phyloP scores from a whole-genome alignment of 1,140 invertebrate species.

The Spodoptera litura region DNA sequence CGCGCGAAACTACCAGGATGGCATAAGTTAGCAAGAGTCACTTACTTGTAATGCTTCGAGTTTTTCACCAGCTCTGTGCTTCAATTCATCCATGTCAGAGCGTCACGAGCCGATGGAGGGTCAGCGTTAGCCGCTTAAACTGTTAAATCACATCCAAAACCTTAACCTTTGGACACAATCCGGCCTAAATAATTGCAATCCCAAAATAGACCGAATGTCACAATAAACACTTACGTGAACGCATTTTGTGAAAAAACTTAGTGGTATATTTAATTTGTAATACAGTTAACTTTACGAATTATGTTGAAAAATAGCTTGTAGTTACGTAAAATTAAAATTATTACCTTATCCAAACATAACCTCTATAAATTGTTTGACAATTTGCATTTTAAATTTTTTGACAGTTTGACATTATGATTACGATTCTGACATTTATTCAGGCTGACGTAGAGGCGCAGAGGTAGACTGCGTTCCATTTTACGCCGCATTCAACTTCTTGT shows the following conservation, averaged over 20 bases:
- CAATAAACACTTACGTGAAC: constrained; percentile 45
- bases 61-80: constrained; percentile 77
- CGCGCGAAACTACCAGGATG: constrained; percentile 58
- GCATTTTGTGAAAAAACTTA: constrained; percentile 38
- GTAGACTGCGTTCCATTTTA: constrained; percentile 16
- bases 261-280: constrained; percentile 28
- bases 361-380: constrained; percentile 55
- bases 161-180: constrained; percentile 83
- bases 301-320: constrained; percentile 40
- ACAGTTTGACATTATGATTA: constrained; percentile 28
- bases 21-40: constrained; percentile 55
- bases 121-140: constrained; percentile 62
- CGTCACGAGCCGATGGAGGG: constrained; percentile 58
- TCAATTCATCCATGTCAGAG: constrained; percentile 78
- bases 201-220: constrained; percentile 80
- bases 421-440: neutral
- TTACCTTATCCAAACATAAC: constrained; percentile 66
- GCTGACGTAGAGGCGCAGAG: neutral
- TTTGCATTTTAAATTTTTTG: constrained; percentile 38
- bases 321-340: constrained; percentile 48
- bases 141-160: constrained; percentile 74
- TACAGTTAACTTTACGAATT: constrained; percentile 35
- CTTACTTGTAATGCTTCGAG: constrained; percentile 78
- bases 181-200: constrained; percentile 72
- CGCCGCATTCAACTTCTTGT: neutral